These are phyloP conservation scores for Sula dactylatra DNA, from an alignment of 2,113 vertebrate genomes.

Conservation along the genomic window DNA sequence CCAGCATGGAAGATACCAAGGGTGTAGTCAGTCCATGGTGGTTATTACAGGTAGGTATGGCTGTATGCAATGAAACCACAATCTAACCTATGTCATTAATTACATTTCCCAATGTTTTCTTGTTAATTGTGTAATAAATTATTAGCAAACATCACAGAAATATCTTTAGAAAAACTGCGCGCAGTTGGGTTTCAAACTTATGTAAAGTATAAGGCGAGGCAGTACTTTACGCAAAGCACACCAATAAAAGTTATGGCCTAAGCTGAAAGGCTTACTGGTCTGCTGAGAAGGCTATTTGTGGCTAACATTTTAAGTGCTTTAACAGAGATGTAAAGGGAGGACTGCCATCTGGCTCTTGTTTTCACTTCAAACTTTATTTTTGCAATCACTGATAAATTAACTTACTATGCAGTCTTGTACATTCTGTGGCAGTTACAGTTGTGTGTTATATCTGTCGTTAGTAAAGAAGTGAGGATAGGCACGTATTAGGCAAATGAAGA, in stretches of 20 bases:
- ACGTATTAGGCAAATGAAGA: neutral
- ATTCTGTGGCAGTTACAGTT: conserved; percentile 6
- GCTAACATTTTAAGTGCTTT: conserved; percentile 24
- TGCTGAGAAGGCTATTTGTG: neutral
- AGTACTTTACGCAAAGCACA: neutral
- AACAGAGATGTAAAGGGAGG: conserved; percentile 16
- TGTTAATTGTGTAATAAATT: neutral
- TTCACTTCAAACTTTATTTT: conserved; percentile 24
- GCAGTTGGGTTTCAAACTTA: neutral
- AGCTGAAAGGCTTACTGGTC: neutral
- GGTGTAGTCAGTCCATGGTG: neutral
- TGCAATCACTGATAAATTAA: conserved; percentile 39
- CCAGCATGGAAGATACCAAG: neutral
- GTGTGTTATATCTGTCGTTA: conserved; percentile 40
- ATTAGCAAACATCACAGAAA: neutral
- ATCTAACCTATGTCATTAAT: neutral
- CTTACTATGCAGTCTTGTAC: neutral
- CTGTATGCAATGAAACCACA: neutral
- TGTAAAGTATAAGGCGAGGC: neutral
- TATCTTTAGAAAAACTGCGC: neutral
- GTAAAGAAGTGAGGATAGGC: conserved; percentile 14
- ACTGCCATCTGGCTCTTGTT: conserved; percentile 42
- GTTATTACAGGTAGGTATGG: neutral
- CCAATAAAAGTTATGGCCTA: neutral
- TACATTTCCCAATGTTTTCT: neutral